Evolutionary conservation across 2,797 vertebrate species (phyloP).

Genomic region (Hydrophis major): DNA sequence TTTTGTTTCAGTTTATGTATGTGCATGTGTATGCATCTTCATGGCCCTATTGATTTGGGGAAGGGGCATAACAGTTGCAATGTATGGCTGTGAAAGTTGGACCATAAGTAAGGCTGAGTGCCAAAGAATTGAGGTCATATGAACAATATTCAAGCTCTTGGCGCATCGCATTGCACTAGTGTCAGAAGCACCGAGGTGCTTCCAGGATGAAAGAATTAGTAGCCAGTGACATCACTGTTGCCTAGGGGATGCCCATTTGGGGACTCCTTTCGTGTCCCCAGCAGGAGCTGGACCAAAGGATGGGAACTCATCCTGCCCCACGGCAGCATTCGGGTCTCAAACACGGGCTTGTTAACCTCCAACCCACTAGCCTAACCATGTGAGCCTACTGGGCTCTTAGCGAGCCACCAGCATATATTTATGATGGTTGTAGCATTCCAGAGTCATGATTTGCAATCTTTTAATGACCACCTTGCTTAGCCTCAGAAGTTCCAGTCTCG

Average conservation of each 20-base stretch:
- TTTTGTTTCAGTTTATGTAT: background rate
- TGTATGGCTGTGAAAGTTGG: no score
- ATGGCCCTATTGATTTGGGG: background rate
- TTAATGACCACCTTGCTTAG: background rate
- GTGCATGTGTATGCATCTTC: background rate
- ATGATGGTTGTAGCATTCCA: background rate
- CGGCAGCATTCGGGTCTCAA: background rate
- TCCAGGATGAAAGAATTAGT: background rate
- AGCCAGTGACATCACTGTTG: background rate
- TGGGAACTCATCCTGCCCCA: rapidly evolving
- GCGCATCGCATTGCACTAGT: background rate
- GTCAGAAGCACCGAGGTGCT: background rate
- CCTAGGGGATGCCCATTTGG: background rate
- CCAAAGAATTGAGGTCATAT: background rate
- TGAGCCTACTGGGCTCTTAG: background rate
- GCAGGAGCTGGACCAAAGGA: background rate
- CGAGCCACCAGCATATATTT: background rate
- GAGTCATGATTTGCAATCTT: background rate
- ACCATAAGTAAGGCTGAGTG: no score
- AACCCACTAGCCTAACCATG: background rate
- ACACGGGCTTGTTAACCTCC: background rate
- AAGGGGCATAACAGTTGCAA: background rate
- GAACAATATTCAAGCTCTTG: background rate
- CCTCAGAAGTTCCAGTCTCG: background rate
- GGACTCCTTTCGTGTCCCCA: background rate